Evolutionary conservation across 2,888 invertebrate genomes (phyloP), one percentile per base, ranked within the genome.

Genomic region (Eurytoma adleriae): DNA sequence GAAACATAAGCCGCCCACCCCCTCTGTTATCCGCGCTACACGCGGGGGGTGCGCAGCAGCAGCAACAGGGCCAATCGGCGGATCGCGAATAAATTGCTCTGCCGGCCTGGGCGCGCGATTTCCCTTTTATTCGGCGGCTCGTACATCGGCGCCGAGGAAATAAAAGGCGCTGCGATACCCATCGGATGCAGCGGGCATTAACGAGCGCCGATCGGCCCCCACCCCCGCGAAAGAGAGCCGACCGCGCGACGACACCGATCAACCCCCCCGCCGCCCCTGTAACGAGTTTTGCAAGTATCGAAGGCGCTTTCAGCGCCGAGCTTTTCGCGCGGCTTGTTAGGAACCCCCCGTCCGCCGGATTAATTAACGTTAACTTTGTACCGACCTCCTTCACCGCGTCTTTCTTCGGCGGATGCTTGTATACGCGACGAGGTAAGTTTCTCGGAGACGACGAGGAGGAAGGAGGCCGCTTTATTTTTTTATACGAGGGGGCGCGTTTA

Each of bases 221-320:
- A 1, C 40, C 40, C 5, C 7, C 10, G 10, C 40, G 10, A 40
- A 40, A 40, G 40, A 40, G 40, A 10, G 10, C 10, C 40, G 10
- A 40, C 40, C 40, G 40, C 40, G 1, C 7, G 62, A 70, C 56
- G 70, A 70, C 64, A 70, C 77, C 69, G 64, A 70, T 77, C 64
- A 64, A 64, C 64, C 77, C 1, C 40, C 40, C 40, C 40, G 7
- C 4, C 7, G 1, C 40, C 56, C 27, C 57, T 54, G 50, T 70
- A 70, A 70, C 70, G 70, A 70, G 64, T 77, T 77, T 77, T 70
- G 54, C 76, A 62, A 76, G 76, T 76, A 69, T 54, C 54, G 16
- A 54, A 54, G 54, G 14, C 54, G n/a, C 54, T n/a, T 14, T 5
- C 54, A 54, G 7, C 27, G 24, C 13, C 24, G 7, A 40, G 24